These are phyloP conservation scores for Digitonthophagus gazella DNA, from an alignment of 2,888 invertebrate species.

Conservation along the genomic window DNA sequence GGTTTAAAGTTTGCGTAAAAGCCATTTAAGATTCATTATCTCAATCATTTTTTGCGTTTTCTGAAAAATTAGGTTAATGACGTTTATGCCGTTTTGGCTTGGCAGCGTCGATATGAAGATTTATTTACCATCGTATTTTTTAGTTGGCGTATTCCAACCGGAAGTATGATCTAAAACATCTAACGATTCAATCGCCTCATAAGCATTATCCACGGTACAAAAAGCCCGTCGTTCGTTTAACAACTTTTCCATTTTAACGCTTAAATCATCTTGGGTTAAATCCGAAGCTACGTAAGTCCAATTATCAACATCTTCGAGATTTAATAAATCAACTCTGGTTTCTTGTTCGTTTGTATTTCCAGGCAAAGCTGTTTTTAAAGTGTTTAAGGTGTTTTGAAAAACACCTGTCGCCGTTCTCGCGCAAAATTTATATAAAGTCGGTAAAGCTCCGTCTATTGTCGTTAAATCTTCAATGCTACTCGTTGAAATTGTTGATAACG, in stretches of 20 bases:
- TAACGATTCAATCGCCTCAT: conserved; percentile 62
- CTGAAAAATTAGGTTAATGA: too few species aligned
- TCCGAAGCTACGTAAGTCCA: conserved; percentile 49
- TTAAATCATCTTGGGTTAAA: conserved; percentile 43
- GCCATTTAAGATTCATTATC: too few species aligned
- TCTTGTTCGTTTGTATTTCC: conserved; percentile 53
- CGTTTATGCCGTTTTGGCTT: too few species aligned
- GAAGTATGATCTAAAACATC: conserved; percentile 42
- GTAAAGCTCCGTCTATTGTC: conserved; percentile 48
- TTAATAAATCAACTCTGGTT: conserved; percentile 20
- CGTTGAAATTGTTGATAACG: conserved; percentile 32
- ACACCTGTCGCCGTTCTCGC: conserved; percentile 77
- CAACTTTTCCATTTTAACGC: conserved; percentile 54
- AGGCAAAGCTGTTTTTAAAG: conserved; percentile 68
- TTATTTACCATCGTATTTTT: conserved; percentile 34
- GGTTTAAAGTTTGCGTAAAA: too few species aligned
- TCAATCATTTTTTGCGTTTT: too few species aligned
- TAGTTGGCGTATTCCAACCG: conserved; percentile 20
- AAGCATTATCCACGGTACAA: conserved; percentile 60
- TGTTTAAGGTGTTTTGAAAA: conserved; percentile 66
- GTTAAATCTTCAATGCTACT: conserved; percentile 35
- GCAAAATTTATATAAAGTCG: conserved; percentile 60
- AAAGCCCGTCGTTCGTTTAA: conserved; percentile 58
- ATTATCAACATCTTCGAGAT: conserved; percentile 46
- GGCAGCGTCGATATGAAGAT: background rate